Conservation (phyloP, 2,888 invertebrate genomes). For the Volucella inflata region DNA sequence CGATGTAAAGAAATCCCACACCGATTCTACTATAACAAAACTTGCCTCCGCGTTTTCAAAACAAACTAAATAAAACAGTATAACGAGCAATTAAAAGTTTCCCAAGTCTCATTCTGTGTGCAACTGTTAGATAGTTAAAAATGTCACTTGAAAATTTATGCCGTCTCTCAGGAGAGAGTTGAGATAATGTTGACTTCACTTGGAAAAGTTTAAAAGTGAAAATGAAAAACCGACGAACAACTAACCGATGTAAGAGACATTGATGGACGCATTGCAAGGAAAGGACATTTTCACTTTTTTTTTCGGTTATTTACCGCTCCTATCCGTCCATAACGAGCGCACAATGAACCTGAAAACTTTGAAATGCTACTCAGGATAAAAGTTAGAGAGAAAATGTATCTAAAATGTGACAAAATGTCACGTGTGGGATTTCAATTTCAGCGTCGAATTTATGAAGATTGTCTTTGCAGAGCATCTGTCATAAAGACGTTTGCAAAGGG, state of each 20-base stretch:
- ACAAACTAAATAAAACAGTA: constrained; percentile 3
- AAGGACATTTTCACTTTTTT: constrained; percentile 19
- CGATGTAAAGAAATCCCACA: too few species aligned
- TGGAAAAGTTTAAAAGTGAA: constrained; percentile 31
- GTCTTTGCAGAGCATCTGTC: neutral
- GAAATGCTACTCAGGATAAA: neutral
- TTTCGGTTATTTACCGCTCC: neutral
- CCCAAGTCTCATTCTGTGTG: constrained; percentile 24
- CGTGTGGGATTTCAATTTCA: constrained; percentile 6
- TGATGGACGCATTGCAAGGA: constrained; percentile 2
- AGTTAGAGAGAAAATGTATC: constrained; percentile 6
- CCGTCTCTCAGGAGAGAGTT: neutral
- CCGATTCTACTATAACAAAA: too few species aligned
- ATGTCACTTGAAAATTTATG: constrained; percentile 34
- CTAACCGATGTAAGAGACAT: neutral
- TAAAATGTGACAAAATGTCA: constrained; percentile 13
- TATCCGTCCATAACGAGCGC: neutral
- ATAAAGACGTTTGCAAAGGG: neutral
- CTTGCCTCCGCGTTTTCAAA: neutral
- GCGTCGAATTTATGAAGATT: too few species aligned
- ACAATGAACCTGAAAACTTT: constrained; percentile 32
- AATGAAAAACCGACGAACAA: constrained; percentile 3
- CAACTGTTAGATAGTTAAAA: constrained; percentile 37
- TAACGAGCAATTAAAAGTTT: constrained; percentile 61
- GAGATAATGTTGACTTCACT: constrained; percentile 7